These are phyloP conservation scores for Magallana ariakensis DNA, from an alignment of 1,140 invertebrate genomes.

Conservation along the genomic window DNA sequence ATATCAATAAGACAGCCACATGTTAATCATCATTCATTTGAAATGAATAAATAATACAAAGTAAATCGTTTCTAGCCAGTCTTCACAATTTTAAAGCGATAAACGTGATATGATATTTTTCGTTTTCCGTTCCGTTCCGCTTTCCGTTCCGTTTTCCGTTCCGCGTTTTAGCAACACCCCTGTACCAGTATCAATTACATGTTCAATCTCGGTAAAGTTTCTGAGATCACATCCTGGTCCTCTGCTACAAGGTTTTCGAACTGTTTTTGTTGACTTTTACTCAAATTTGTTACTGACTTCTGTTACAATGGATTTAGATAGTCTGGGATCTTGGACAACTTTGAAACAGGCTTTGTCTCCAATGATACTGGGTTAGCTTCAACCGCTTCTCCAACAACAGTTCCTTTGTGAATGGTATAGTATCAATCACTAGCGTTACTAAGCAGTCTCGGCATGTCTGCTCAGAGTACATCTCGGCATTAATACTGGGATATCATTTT, in stretches of 20 bases:
- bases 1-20: too few relatives aligned
- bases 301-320: background rate
- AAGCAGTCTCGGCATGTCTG: background rate
- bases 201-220: constrained; percentile 44
- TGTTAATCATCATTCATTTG: too few relatives aligned
- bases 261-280: background rate
- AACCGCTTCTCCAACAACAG: too few relatives aligned
- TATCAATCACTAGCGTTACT: background rate
- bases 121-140: too few relatives aligned
- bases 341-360: background rate
- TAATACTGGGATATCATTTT: background rate
- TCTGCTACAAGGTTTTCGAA: background rate
- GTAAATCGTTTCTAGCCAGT: too few relatives aligned
- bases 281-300: background rate
- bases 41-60: too few relatives aligned
- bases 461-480: constrained; percentile 8
- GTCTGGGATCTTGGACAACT: background rate
- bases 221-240: constrained; percentile 42
- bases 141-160: too few relatives aligned
- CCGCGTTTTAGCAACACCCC: too few relatives aligned
- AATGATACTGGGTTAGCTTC: background rate
- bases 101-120: too few relatives aligned
- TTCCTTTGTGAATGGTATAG: background rate
- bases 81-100: too few relatives aligned
- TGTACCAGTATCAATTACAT: constrained; percentile 18